Percentiles rank a stretch among this genome's conserved stretches.
phyloP scores from a whole-genome alignment of 2,113 vertebrate species.

The Pipa parva region DNA sequence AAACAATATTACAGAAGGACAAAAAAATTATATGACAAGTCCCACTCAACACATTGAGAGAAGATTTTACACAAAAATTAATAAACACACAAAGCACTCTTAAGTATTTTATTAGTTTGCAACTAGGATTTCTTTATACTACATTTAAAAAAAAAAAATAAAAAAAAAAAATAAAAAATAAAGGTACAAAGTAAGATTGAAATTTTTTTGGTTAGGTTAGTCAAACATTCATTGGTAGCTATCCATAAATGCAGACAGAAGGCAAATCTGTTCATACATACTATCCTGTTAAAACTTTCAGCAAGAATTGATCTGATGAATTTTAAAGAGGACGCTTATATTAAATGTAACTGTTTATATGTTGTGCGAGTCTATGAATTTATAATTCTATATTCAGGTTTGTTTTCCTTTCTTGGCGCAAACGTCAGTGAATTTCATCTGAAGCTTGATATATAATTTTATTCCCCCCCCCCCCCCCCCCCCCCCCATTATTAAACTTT shows the following conservation, averaged over 20 bases:
- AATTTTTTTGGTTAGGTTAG: conserved; percentile 10
- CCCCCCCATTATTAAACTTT: no score
- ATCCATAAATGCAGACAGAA: conserved; percentile 1
- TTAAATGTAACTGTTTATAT: background rate
- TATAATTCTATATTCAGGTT: no score
- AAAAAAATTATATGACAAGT: no score
- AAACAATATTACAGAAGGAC: no score
- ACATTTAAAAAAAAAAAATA: no score
- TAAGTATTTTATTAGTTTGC: conserved; percentile 17
- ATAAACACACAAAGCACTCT: background rate
- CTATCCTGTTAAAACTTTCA: background rate
- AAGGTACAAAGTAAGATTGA: conserved; percentile 7
- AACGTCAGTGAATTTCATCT: no score
- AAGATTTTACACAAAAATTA: background rate
- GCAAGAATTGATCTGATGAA: background rate
- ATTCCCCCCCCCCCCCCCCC: no score
- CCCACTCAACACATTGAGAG: background rate
- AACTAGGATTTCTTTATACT: conserved; percentile 9
- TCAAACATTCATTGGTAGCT: conserved; percentile 13
- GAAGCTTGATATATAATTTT: no score
- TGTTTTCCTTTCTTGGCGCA: no score
- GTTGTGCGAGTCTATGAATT: no score
- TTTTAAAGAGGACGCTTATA: background rate
- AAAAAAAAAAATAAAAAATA: no score
- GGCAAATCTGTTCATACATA: background rate